A percentile compares a stretch with the other conserved stretches of the same genome.
Evolutionary conservation across 2,113 vertebrate genomes (phyloP).

Genomic region (Myotis lucifugus): DNA sequence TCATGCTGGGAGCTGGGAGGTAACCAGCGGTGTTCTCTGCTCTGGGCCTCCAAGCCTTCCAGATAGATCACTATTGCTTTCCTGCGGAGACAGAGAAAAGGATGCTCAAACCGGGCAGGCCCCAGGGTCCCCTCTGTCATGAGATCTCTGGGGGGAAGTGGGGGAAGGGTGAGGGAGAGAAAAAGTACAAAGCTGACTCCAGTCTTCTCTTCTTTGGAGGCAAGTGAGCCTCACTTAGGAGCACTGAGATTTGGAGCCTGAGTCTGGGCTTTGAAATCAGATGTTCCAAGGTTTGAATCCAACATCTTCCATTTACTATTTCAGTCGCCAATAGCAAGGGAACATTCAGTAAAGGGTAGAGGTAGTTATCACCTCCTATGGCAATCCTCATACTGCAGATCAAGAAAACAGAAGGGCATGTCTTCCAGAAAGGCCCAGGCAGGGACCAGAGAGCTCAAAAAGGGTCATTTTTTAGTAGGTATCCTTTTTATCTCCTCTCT

Average conservation of each 20-base stretch:
- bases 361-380: not conserved
- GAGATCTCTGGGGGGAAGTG: not conserved
- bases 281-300: not conserved
- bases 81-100: not conserved
- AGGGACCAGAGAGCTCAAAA: not conserved
- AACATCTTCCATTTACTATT: not conserved
- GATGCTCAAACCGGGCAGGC: not conserved
- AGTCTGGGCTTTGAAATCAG: not conserved
- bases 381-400: not conserved
- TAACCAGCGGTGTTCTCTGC: not conserved
- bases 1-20: not conserved
- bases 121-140: not conserved
- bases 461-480: not conserved
- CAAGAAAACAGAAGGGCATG: not conserved
- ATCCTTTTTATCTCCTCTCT: not conserved
- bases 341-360: not conserved
- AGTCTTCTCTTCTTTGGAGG: not conserved
- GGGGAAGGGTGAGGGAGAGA: not conserved
- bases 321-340: not conserved
- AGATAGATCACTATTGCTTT: not conserved
- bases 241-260: not conserved
- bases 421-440: not conserved
- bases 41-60: not conserved
- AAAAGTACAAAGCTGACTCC: not conserved
- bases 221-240: not conserved